Evolutionary conservation across 2,113 vertebrate genomes (phyloP).

Genomic region (Mirounga angustirostris): DNA sequence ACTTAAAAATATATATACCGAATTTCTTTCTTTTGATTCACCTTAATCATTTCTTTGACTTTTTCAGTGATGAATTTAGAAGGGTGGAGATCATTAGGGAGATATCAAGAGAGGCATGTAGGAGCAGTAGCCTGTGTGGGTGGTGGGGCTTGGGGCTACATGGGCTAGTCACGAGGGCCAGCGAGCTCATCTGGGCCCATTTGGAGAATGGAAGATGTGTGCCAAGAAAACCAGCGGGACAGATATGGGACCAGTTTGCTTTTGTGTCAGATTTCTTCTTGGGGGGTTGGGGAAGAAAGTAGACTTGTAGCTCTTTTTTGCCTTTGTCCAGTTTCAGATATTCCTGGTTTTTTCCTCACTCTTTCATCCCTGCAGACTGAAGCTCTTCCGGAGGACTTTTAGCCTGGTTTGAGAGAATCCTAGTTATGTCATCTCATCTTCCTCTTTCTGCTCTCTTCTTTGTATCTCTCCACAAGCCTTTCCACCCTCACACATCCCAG

Average conservation of each 20-base stretch:
- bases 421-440: not conserved
- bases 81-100: not conserved
- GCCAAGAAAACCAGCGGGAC: not conserved
- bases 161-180: not conserved
- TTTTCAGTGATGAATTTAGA: not conserved
- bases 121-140: not conserved
- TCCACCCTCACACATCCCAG: not conserved
- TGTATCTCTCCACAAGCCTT: not conserved
- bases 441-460: not conserved
- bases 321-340: not conserved
- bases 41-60: not conserved
- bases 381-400: not conserved
- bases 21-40: not conserved
- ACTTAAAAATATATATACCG: not conserved
- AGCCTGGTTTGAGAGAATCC: not conserved
- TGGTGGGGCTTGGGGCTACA: fast-evolving
- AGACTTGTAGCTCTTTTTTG: not conserved
- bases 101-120: not conserved
- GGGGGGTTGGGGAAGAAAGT: too few species aligned
- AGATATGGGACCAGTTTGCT: not conserved
- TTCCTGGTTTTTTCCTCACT: not conserved
- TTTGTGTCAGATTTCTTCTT: not conserved
- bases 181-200: not conserved
- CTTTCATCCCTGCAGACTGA: not conserved
- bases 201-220: not conserved